phyloP scores from a whole-genome alignment of 2,113 vertebrate genomes.

The Neofelis nebulosa region DNA sequence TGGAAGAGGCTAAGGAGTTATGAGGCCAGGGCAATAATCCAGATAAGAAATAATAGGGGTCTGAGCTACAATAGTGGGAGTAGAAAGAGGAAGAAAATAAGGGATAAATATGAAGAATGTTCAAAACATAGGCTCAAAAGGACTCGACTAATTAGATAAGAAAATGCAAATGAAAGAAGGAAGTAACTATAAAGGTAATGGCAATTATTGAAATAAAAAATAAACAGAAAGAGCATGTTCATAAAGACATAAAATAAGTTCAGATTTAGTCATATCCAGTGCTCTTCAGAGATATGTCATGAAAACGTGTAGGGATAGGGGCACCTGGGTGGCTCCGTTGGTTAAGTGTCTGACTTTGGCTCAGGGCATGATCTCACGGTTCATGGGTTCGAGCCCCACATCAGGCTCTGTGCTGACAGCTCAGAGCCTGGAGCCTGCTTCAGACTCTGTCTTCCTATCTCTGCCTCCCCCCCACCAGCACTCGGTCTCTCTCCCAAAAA shows the following conservation, averaged over 20 bases:
- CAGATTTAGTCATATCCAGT: not conserved
- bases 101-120: not conserved
- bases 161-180: not conserved
- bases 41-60: constrained; percentile 45
- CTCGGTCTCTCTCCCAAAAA: no score
- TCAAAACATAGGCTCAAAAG: constrained; percentile 26
- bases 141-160: not conserved
- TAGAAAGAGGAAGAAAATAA: not conserved
- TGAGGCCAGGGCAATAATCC: constrained; percentile 13
- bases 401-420: no score
- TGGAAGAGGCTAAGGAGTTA: constrained; percentile 42
- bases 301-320: not conserved
- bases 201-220: constrained; percentile 1
- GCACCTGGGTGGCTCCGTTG: no score
- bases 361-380: no score
- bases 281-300: not conserved
- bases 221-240: not conserved
- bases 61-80: not conserved
- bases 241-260: not conserved
- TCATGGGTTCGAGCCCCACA: no score
- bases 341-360: no score
- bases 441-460: no score
- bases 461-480: no score
- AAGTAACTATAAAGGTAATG: not conserved
- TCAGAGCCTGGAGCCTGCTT: no score